These are phyloP conservation scores for Fopius arisanus DNA, from an alignment of 1,140 invertebrate species.

Conservation along the genomic window DNA sequence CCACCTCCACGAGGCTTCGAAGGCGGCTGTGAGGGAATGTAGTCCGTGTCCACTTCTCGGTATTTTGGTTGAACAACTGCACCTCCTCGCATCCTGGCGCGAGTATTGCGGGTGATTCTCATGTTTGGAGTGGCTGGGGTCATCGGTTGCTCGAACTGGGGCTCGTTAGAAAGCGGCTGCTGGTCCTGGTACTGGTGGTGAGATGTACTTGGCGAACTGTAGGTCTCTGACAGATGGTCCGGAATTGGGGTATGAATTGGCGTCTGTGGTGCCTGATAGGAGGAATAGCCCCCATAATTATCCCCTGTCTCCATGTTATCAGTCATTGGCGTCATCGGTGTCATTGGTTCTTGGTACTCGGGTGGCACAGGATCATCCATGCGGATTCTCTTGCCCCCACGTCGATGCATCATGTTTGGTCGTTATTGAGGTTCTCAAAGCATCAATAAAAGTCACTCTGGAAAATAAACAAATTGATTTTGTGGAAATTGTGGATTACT, in stretches of 20 bases:
- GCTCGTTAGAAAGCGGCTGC: slow-evolving; percentile 43
- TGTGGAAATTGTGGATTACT: not conserved
- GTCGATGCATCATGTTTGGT: slow-evolving; percentile 74
- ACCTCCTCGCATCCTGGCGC: slow-evolving; percentile 61
- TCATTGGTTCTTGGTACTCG: slow-evolving; percentile 84
- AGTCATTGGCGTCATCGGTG: slow-evolving; percentile 69
- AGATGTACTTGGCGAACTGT: slow-evolving; percentile 56
- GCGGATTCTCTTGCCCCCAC: slow-evolving; percentile 86
- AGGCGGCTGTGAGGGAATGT: slow-evolving; percentile 42
- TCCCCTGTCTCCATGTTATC: slow-evolving; percentile 64
- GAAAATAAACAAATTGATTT: not conserved
- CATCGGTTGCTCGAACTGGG: slow-evolving; percentile 62
- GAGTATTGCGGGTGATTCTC: slow-evolving; percentile 64
- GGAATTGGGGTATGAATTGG: slow-evolving; percentile 62
- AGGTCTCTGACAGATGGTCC: slow-evolving; percentile 51
- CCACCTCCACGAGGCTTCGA: slow-evolving; percentile 43
- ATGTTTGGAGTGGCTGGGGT: slow-evolving; percentile 62
- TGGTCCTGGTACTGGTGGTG: slow-evolving; percentile 59
- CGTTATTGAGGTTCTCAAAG: not conserved
- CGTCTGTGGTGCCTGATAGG: slow-evolving; percentile 61
- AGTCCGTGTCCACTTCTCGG: slow-evolving; percentile 59
- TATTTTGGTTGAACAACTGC: slow-evolving; percentile 60
- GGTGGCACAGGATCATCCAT: slow-evolving; percentile 89
- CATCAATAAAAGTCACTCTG: not conserved
- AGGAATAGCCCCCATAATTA: slow-evolving; percentile 59